phyloP scores from a whole-genome alignment of 2,797 vertebrate species.

The Merluccius polli region DNA sequence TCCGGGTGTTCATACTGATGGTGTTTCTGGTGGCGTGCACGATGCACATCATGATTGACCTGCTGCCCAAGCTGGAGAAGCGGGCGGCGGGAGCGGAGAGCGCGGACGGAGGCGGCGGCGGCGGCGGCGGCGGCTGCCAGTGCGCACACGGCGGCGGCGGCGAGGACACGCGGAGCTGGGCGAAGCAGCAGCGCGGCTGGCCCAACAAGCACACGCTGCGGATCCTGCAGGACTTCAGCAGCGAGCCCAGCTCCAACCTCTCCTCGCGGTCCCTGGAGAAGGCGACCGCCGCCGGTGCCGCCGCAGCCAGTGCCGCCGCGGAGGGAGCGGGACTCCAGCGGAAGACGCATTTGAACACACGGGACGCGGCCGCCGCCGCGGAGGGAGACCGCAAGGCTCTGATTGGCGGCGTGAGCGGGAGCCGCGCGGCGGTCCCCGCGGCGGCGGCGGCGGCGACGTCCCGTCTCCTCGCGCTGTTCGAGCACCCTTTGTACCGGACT shows the following conservation, averaged over 20 bases:
- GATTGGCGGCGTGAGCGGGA: conserved; percentile 57
- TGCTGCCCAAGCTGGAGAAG: conserved; percentile 88
- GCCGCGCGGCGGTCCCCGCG: conserved; percentile 29
- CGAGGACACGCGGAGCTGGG: conserved; percentile 75
- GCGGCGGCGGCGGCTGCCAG: conserved; percentile 75
- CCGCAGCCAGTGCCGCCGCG: conserved; percentile 25
- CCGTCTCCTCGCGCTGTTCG: conserved; percentile 77
- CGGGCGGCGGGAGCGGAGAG: conserved; percentile 69
- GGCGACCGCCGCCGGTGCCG: conserved; percentile 55
- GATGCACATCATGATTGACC: conserved; percentile 93
- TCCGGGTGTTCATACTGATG: conserved; percentile 86
- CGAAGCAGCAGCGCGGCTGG: conserved; percentile 78
- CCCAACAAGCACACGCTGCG: conserved; percentile 91
- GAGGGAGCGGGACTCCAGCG: conserved; percentile 22
- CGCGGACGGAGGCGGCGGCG: conserved; percentile 62
- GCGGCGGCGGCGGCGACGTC: conserved; percentile 38
- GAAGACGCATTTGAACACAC: conserved; percentile 35
- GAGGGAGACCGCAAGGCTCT: conserved; percentile 62
- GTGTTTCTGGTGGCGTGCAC: conserved; percentile 91
- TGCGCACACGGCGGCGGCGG: conserved; percentile 73
- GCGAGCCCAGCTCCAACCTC: conserved; percentile 87
- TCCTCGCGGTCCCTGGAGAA: conserved; percentile 84
- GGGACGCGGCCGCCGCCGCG: neutral
- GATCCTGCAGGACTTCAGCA: conserved; percentile 92
- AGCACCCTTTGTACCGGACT: conserved; percentile 81